Evolutionary conservation across 1,140 invertebrate species (phyloP), one percentile per base, ranked within the genome.

Genomic region (Pachypsylla venusta): DNA sequence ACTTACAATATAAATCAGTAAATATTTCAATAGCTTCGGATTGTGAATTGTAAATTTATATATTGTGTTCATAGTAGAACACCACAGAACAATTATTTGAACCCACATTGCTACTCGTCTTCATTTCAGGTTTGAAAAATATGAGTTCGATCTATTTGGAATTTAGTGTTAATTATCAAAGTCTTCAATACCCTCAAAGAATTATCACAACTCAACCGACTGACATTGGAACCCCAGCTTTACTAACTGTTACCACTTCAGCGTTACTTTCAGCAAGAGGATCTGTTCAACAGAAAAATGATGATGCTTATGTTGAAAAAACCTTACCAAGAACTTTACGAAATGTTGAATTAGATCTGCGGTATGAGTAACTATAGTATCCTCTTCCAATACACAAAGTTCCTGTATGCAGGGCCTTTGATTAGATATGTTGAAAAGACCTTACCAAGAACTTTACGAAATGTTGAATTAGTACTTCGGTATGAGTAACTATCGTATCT

Each of bases 381-480:
- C n/a, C n/a, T n/a, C n/a, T n/a, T n/a, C n/a, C n/a, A n/a, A n/a
- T n/a, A n/a, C n/a, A n/a, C n/a, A n/a, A n/a, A n/a, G n/a, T n/a
- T n/a, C n/a, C n/a, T n/a, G n/a, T n/a, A n/a, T n/a, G n/a, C n/a
- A n/a, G n/a, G n/a, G n/a, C n/a, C n/a, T n/a, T n/a, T n/a, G n/a
- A n/a, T n/a, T n/a, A n/a, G n/a, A n/a, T 5, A 48, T 48, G 4
- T n/a, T 22, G 42, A 48, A 19, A 64, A 70, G 24, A 61, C 42
- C 4, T n/a, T 48, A 22, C 42, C 42, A 10, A 48, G 68, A 1
- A 70, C 64, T 42, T 73, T 71, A 63, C 73, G 77, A 53, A 77
- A 76, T 28, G 72, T 79, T 62, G 76, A 80, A 63, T 69, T 80
- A 25, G 77, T n/a, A n/a, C n/a, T n/a, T n/a, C n/a, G n/a, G n/a